Percentiles rank a stretch among this genome's conserved stretches.
phyloP scores from a whole-genome alignment of 2,797 vertebrate species.

The Danio tinwini region DNA sequence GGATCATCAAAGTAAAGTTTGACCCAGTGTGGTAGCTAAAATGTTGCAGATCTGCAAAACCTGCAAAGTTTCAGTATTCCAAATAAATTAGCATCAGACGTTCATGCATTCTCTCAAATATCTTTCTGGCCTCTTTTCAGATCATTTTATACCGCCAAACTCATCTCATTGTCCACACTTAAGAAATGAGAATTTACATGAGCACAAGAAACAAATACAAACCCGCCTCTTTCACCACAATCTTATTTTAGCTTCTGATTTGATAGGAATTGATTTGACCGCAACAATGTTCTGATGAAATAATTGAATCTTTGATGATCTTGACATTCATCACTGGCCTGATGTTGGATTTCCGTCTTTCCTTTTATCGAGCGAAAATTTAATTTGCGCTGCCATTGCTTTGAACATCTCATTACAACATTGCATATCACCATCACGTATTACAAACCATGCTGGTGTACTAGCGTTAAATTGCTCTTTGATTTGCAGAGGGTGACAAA shows the following conservation, averaged over 20 bases:
- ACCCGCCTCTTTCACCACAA: not conserved
- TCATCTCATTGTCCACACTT: slow-evolving; percentile 8
- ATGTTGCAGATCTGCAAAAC: not conserved
- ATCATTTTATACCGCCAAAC: slow-evolving; percentile 21
- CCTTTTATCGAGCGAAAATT: slow-evolving; percentile 22
- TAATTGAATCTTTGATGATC: slow-evolving; percentile 15
- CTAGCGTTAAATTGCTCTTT: slow-evolving; percentile 22
- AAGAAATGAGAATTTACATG: not conserved
- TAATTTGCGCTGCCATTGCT: slow-evolving; percentile 30
- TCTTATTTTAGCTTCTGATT: slow-evolving; percentile 5
- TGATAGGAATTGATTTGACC: slow-evolving; percentile 27
- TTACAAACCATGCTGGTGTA: slow-evolving; percentile 3
- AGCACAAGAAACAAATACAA: slow-evolving; percentile 1
- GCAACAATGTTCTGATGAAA: slow-evolving; percentile 30
- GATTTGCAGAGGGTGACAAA: slow-evolving; percentile 15
- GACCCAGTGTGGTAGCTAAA: no score
- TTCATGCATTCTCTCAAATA: not conserved
- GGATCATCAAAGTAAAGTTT: no score
- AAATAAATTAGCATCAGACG: not conserved
- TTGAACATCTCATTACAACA: slow-evolving; percentile 40
- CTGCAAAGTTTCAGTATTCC: not conserved
- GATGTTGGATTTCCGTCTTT: slow-evolving; percentile 34
- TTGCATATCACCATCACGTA: slow-evolving; percentile 31
- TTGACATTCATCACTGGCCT: slow-evolving; percentile 35
- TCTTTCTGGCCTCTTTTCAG: slow-evolving; percentile 23